Evolutionary conservation across 2,888 invertebrate species (phyloP).

Genomic region (Dicyrtoma fusca): DNA sequence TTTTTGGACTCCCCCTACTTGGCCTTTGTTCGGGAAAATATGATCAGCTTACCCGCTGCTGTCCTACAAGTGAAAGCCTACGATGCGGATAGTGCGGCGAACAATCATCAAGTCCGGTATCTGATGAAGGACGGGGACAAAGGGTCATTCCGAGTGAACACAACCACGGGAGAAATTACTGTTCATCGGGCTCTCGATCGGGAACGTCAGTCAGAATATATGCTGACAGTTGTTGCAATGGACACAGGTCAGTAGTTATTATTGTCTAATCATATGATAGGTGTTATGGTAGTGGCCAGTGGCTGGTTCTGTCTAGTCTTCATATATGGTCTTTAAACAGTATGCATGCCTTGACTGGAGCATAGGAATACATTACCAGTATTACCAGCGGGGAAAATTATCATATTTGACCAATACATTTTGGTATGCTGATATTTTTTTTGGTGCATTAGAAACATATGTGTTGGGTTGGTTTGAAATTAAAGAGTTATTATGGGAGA

Average conservation of each 20-base stretch:
- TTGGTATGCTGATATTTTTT: no score
- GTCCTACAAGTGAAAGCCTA: slow-evolving; percentile 58
- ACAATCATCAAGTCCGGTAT: slow-evolving; percentile 83
- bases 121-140: slow-evolving; percentile 91
- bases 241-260: slow-evolving; percentile 76
- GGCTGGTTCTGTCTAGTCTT: not conserved
- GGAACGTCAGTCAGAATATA: slow-evolving; percentile 81
- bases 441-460: slow-evolving; percentile 4
- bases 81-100: slow-evolving; percentile 53
- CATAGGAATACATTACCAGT: no score
- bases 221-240: slow-evolving; percentile 86
- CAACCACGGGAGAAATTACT: slow-evolving; percentile 87
- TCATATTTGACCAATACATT: not conserved
- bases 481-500: slow-evolving; percentile 25
- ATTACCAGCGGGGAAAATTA: slow-evolving; percentile 1
- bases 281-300: not conserved
- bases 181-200: slow-evolving; percentile 80
- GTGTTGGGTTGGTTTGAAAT: slow-evolving; percentile 23
- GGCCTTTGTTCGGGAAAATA: slow-evolving; percentile 91
- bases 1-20: slow-evolving; percentile 94
- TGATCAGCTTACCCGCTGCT: slow-evolving; percentile 69
- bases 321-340: not conserved
- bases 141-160: slow-evolving; percentile 87
- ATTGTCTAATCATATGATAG: not conserved
- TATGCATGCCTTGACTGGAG: not conserved